Conservation (phyloP, 1,140 invertebrate species). For the Arion vulgaris region DNA sequence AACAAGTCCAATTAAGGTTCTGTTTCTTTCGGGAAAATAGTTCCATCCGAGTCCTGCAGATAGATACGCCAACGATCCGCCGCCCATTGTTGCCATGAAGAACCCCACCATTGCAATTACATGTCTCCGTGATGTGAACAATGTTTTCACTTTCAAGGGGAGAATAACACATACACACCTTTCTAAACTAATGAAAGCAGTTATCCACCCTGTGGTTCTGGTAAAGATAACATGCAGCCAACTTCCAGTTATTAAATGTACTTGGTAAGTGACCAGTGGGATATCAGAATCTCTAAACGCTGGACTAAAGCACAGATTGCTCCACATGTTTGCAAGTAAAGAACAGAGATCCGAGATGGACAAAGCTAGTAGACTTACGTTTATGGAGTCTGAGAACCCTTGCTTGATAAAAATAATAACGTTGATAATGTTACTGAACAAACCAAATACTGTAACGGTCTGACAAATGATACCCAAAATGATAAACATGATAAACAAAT, state of each 20-base stretch:
- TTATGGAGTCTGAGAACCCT: conserved; percentile 14
- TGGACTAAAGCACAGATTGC: not conserved
- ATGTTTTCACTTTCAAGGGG: conserved; percentile 12
- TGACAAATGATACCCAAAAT: not conserved
- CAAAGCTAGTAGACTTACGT: conserved; percentile 17
- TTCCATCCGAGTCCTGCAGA: not conserved
- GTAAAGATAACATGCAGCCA: conserved; percentile 17
- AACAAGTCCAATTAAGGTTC: conserved; percentile 10
- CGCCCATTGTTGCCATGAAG: not conserved
- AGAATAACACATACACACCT: conserved; percentile 21
- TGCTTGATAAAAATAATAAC: conserved; percentile 26
- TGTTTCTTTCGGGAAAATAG: conserved; percentile 6
- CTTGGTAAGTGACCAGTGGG: not conserved
- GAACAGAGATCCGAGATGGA: conserved; percentile 21
- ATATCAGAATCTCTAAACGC: not conserved
- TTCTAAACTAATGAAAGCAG: conserved; percentile 19
- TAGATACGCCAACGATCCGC: not conserved
- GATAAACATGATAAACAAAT: conserved; percentile 1
- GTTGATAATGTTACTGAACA: conserved; percentile 15
- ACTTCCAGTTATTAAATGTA: not conserved
- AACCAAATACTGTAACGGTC: not conserved
- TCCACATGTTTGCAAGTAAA: not conserved
- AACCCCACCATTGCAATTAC: not conserved
- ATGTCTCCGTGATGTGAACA: not conserved
- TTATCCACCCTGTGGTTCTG: conserved; percentile 19